Conservation (phyloP, 2,797 vertebrate genomes). For the Cetoscarus ocellatus region DNA sequence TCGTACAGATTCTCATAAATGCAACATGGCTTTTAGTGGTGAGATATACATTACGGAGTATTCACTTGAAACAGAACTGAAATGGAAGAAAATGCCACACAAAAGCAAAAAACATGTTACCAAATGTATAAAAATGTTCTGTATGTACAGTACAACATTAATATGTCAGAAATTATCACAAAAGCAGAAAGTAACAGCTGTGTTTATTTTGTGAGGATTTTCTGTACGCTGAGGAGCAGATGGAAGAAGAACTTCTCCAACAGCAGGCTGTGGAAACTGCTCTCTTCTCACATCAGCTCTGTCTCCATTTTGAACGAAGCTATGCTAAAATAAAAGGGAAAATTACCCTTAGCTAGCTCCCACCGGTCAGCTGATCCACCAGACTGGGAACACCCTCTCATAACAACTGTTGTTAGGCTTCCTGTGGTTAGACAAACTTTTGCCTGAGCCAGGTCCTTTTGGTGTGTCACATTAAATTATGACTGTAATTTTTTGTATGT, state of each 20-base stretch:
- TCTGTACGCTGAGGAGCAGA: slow-evolving; percentile 44
- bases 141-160: slow-evolving; percentile 74
- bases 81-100: slow-evolving; percentile 38
- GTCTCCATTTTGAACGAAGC: slow-evolving; percentile 30
- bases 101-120: slow-evolving; percentile 42
- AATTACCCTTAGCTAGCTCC: background rate
- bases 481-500: no score
- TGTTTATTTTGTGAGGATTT: slow-evolving; percentile 74
- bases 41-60: slow-evolving; percentile 52
- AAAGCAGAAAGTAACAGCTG: slow-evolving; percentile 74
- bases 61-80: slow-evolving; percentile 34
- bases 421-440: no score
- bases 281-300: slow-evolving; percentile 19
- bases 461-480: no score
- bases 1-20: slow-evolving; percentile 57
- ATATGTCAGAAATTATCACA: slow-evolving; percentile 67
- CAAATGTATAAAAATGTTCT: slow-evolving; percentile 62
- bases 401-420: no score
- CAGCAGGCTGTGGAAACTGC: slow-evolving; percentile 33
- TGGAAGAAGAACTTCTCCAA: slow-evolving; percentile 46
- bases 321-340: slow-evolving; percentile 13
- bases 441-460: no score
- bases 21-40: slow-evolving; percentile 76
- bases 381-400: no score
- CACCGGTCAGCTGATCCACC: no score